Evolutionary conservation across 2,797 vertebrate genomes (phyloP).

Genomic region (Kryptopterus vitreolus): DNA sequence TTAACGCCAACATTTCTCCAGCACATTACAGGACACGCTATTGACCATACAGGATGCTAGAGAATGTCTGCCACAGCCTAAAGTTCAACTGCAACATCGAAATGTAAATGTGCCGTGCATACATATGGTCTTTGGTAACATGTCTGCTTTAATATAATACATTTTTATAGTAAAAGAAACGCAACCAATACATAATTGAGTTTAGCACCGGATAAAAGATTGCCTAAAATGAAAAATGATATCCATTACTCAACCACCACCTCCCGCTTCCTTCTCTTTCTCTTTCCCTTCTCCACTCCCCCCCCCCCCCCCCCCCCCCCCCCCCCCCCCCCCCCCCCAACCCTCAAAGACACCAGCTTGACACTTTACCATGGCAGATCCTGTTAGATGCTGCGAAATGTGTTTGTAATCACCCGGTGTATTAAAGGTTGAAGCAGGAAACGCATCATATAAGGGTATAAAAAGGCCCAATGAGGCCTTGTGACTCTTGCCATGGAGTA

Average conservation of each 20-base stretch:
- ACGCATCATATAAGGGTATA: conserved; percentile 68
- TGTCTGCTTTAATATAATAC: neutral
- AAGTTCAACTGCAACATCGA: conserved; percentile 13
- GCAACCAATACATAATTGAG: neutral
- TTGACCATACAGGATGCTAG: conserved; percentile 12
- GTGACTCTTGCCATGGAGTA: conserved; percentile 61
- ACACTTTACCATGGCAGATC: conserved; percentile 59
- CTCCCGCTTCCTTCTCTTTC: too few species aligned
- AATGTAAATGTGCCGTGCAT: conserved; percentile 10
- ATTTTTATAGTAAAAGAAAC: too few species aligned
- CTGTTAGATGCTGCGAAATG: conserved; percentile 57
- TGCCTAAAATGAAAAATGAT: conserved; percentile 52
- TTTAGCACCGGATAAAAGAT: neutral
- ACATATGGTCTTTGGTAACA: neutral
- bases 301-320: too few species aligned
- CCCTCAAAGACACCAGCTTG: conserved; percentile 46
- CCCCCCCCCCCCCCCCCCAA: too few species aligned
- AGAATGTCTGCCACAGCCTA: conserved; percentile 22
- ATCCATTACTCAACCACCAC: conserved; percentile 50
- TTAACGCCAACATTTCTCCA: conserved; percentile 26
- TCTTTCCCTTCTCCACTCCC: conserved; percentile 44
- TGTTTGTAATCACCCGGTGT: conserved; percentile 62
- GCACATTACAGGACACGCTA: conserved; percentile 12
- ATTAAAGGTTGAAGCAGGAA: conserved; percentile 59
- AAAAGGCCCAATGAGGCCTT: conserved; percentile 58